Evolutionary conservation across 2,113 vertebrate species (phyloP).

Genomic region (Lagenorhynchus albirostris): DNA sequence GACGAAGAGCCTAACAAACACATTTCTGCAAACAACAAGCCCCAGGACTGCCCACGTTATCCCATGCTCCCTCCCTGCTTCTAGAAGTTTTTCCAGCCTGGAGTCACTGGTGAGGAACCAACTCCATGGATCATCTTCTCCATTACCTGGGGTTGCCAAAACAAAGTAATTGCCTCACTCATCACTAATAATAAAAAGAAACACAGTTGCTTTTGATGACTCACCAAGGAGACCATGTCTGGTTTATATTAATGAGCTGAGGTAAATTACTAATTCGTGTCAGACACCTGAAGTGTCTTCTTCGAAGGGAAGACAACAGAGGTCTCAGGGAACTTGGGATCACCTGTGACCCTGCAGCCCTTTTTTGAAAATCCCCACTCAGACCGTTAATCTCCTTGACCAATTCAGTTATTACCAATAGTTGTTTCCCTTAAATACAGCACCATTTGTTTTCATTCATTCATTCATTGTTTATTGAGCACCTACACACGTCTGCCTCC

Average conservation of each 20-base stretch:
- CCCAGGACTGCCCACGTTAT: no score
- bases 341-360: not conserved
- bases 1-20: not conserved
- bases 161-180: not conserved
- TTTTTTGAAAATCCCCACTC: not conserved
- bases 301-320: not conserved
- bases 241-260: not conserved
- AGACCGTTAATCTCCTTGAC: not conserved
- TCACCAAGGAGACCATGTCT: not conserved
- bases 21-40: not conserved
- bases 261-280: no score
- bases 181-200: not conserved
- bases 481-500: not conserved
- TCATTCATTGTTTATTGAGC: not conserved
- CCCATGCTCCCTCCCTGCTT: not conserved
- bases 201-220: not conserved
- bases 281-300: not conserved
- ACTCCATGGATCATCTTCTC: not conserved
- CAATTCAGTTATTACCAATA: not conserved
- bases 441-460: not conserved
- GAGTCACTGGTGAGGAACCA: not conserved
- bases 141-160: not conserved
- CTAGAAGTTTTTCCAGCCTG: not conserved
- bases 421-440: not conserved
- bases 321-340: not conserved